These are phyloP conservation scores for Rhynchopsitta pachyrhyncha DNA, from an alignment of 2,113 vertebrate species.

Conservation along the genomic window DNA sequence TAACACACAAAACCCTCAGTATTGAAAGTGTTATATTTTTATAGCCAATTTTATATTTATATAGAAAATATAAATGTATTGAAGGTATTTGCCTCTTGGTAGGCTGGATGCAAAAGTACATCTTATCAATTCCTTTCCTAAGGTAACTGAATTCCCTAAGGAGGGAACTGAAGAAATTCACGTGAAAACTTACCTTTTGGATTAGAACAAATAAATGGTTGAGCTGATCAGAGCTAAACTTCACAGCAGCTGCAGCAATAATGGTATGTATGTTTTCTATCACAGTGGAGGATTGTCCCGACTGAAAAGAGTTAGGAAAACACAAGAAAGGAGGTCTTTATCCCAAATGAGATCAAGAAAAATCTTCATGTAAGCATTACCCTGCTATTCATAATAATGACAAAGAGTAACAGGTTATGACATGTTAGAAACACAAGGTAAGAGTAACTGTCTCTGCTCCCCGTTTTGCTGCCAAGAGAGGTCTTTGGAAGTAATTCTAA, in stretches of 20 bases:
- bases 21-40: neutral
- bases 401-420: neutral
- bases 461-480: neutral
- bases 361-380: neutral
- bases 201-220: constrained; percentile 97
- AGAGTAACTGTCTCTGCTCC: neutral
- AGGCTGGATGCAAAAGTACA: neutral
- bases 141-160: neutral
- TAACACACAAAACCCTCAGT: neutral
- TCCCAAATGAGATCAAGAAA: neutral
- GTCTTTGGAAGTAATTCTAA: neutral
- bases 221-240: constrained; percentile 96
- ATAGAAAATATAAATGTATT: neutral
- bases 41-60: neutral
- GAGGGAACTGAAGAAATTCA: neutral
- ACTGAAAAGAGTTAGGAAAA: constrained; percentile 72
- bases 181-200: constrained; percentile 84
- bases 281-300: constrained; percentile 96
- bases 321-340: neutral
- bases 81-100: neutral
- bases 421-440: neutral
- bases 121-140: neutral
- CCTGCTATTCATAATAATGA: neutral
- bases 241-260: constrained; percentile 95
- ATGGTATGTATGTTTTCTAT: constrained; percentile 99